Conservation (phyloP, 2,888 invertebrate species). For the Dendrolimus houi region DNA sequence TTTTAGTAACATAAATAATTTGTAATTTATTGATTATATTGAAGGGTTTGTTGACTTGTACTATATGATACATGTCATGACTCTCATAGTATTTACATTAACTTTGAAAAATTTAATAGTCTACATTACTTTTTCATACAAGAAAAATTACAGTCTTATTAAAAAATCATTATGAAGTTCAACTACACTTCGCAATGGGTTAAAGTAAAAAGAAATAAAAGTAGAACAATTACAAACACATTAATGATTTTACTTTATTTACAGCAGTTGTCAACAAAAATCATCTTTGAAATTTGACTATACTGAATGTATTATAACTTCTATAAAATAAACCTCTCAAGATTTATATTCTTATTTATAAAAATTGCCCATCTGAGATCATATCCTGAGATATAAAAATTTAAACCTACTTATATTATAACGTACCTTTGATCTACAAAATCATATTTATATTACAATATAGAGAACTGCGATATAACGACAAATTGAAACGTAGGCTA, state of each 20-base stretch:
- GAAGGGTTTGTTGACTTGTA: conserved; percentile 14
- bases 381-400: conserved; percentile 37
- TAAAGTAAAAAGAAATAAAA: too few relatives aligned
- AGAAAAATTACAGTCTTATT: conserved; percentile 31
- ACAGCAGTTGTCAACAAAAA: too few relatives aligned
- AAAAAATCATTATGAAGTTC: too few relatives aligned
- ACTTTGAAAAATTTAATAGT: conserved; percentile 28
- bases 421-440: not conserved
- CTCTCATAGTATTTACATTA: conserved; percentile 35
- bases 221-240: too few relatives aligned
- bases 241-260: too few relatives aligned
- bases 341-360: conserved; percentile 22
- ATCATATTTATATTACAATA: not conserved
- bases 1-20: conserved; percentile 1
- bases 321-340: not conserved
- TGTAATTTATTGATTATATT: conserved; percentile 9
- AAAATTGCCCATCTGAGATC: conserved; percentile 57
- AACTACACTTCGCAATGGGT: too few relatives aligned
- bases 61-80: conserved; percentile 19
- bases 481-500: conserved; percentile 9
- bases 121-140: conserved; percentile 20
- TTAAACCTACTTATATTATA: conserved; percentile 20
- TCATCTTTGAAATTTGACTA: conserved; percentile 2
- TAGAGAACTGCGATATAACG: not conserved
- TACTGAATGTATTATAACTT: not conserved